These are phyloP conservation scores for Falco cherrug DNA, from an alignment of 2,797 vertebrate species.

Conservation along the genomic window DNA sequence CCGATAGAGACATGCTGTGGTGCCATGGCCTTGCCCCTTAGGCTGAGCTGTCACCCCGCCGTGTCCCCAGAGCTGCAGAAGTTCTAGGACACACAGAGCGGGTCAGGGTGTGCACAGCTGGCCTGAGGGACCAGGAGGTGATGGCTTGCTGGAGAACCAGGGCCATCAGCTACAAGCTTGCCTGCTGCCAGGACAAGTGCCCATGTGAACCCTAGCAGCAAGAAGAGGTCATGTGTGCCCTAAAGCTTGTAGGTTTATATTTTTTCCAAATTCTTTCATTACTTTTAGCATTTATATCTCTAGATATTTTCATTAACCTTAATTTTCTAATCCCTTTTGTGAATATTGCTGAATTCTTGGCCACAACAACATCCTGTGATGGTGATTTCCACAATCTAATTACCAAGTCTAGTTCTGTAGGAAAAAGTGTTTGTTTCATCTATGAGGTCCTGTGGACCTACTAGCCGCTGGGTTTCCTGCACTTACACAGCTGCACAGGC, in stretches of 20 bases:
- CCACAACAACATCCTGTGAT: slow-evolving; percentile 9
- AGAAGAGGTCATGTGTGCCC: neutral
- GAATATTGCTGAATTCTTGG: slow-evolving; percentile 4
- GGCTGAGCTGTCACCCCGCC: neutral
- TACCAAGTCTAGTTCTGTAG: neutral
- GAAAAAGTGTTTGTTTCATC: neutral
- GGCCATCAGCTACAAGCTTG: accelerated
- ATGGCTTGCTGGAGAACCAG: neutral
- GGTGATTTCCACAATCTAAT: slow-evolving; percentile 9
- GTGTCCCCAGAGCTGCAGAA: accelerated
- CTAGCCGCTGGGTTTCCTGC: neutral
- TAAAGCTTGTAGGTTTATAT: neutral
- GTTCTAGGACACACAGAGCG: neutral
- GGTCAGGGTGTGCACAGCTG: no score
- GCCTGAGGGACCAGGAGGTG: neutral
- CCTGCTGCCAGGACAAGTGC: neutral
- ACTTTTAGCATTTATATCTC: slow-evolving; percentile 1
- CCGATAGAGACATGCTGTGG: neutral
- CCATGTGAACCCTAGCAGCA: accelerated
- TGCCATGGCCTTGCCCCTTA: accelerated
- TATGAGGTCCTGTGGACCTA: neutral
- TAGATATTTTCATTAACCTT: slow-evolving; percentile 26
- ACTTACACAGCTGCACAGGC: neutral
- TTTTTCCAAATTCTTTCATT: neutral
- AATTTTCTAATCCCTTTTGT: slow-evolving; percentile 27